phyloP scores from a whole-genome alignment of 2,888 invertebrate genomes.

The Ophion slaviceki region DNA sequence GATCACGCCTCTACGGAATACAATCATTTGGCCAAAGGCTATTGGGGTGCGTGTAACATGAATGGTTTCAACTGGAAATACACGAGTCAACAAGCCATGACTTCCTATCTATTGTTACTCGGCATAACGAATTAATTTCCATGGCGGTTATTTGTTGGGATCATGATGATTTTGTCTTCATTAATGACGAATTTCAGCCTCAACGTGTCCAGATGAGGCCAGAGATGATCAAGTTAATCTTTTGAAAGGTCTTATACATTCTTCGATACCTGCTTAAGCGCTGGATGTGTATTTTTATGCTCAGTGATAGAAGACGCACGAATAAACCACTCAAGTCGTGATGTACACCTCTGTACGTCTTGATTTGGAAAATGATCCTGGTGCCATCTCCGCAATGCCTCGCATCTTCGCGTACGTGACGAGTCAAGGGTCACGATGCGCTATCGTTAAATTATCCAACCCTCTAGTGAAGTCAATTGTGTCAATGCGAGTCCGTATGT shows the following conservation, averaged over 20 bases:
- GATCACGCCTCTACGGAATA: neutral
- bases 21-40: too few species aligned
- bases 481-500: neutral
- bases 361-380: neutral
- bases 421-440: neutral
- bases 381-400: neutral
- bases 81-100: too few species aligned
- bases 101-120: too few species aligned
- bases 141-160: too few species aligned
- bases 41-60: too few species aligned
- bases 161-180: neutral
- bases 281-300: neutral
- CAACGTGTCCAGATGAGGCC: too few species aligned
- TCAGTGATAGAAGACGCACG: neutral
- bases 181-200: too few species aligned
- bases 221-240: too few species aligned
- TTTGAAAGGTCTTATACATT: too few species aligned
- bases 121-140: too few species aligned
- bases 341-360: neutral
- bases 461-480: neutral
- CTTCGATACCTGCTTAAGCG: too few species aligned
- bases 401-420: neutral
- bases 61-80: too few species aligned
- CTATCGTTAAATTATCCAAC: neutral
- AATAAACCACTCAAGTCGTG: neutral